These are phyloP conservation scores for Caenorhabditis elegans DNA, from an alignment of 1,140 invertebrate species.

Conservation along the genomic window WBcel235 BX284605.5:11908501-11909000, in stretches of 20 bases:
- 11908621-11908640: constrained; percentile 83
- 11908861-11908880: not conserved
- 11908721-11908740: constrained; percentile 78
- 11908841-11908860: constrained; percentile 74
- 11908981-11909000: constrained; percentile 75
- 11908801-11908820: constrained; percentile 81
- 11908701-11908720: constrained; percentile 80
- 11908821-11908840: constrained; percentile 81
- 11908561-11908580: constrained; percentile 83
- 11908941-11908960: constrained; percentile 77
- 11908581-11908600: constrained; percentile 85
- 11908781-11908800: constrained; percentile 79
- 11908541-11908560: constrained; percentile 90
- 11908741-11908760: constrained; percentile 76
- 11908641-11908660: constrained; percentile 81
- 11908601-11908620: constrained; percentile 85
- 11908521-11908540: constrained; percentile 89
- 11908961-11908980: constrained; percentile 82
- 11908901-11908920: constrained; percentile 83
- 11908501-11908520: constrained; percentile 77
- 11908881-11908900: not conserved
- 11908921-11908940: constrained; percentile 85
- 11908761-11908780: constrained; percentile 82
- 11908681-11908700: constrained; percentile 77
- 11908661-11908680: constrained; percentile 85